Evolutionary conservation across 2,888 invertebrate genomes (phyloP).

Genomic region (Microctonus aethiopoides): DNA sequence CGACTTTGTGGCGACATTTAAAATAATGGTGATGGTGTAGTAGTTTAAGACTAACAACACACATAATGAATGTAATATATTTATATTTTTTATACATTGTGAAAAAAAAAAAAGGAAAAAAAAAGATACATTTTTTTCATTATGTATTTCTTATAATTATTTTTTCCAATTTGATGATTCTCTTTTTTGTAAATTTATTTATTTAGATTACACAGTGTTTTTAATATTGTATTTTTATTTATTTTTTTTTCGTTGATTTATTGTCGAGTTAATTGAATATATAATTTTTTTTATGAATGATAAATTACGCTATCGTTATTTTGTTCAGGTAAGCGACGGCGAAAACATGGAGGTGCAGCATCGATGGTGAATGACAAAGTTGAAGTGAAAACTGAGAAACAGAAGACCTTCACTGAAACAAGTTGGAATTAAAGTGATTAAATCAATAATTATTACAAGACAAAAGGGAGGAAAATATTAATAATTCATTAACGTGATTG

Average conservation of each 20-base stretch:
- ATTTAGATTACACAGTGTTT: too few relatives aligned
- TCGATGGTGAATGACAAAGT: constrained; percentile 32
- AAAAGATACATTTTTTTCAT: too few relatives aligned
- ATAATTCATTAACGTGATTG: neutral
- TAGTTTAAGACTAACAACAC: neutral
- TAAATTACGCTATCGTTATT: constrained; percentile 54
- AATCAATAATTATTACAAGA: neutral
- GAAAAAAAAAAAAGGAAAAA: too few relatives aligned
- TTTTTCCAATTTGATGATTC: too few relatives aligned
- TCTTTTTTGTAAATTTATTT: too few relatives aligned
- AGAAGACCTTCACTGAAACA: constrained; percentile 53
- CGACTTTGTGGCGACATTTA: neutral
- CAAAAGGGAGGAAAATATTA: neutral
- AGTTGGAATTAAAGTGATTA: constrained; percentile 48
- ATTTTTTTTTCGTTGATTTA: too few relatives aligned
- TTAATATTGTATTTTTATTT: too few relatives aligned
- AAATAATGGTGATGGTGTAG: neutral
- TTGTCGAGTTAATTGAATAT: neutral
- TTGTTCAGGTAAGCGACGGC: constrained; percentile 59
- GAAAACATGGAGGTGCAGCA: constrained; percentile 49
- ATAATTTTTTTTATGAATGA: constrained; percentile 8
- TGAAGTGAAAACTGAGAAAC: constrained; percentile 32
- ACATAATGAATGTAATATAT: too few relatives aligned
- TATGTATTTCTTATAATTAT: too few relatives aligned
- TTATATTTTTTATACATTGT: too few relatives aligned